Percentiles rank a stretch among this genome's conserved stretches.
phyloP scores from a whole-genome alignment of 2,888 invertebrate species.

The Kuschelorhynchus macadamiae region DNA sequence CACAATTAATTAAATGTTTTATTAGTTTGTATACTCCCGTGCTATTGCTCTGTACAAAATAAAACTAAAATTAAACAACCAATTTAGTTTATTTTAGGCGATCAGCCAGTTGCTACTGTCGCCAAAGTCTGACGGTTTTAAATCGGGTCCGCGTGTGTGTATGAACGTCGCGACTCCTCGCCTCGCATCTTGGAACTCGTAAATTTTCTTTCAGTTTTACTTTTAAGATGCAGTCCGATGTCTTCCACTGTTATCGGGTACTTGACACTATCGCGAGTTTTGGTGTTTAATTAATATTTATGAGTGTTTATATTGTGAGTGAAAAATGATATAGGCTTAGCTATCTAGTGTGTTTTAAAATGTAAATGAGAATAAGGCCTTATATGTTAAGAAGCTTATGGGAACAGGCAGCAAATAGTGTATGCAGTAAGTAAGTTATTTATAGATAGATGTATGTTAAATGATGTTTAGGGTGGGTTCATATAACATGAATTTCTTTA shows the following conservation, averaged over 20 bases:
- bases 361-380: too few relatives aligned
- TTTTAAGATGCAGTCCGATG: slow-evolving; percentile 30
- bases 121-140: slow-evolving; percentile 40
- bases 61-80: slow-evolving; percentile 37
- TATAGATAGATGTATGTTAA: too few relatives aligned
- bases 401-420: too few relatives aligned
- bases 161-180: slow-evolving; percentile 13
- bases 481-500: too few relatives aligned
- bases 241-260: slow-evolving; percentile 12
- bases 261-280: slow-evolving; percentile 8
- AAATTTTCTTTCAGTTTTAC: slow-evolving; percentile 23
- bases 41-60: slow-evolving; percentile 40
- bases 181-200: slow-evolving; percentile 15
- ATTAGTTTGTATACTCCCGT: slow-evolving; percentile 24
- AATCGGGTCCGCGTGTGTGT: slow-evolving; percentile 27
- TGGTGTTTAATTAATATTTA: too few relatives aligned
- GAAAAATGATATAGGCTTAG: too few relatives aligned
- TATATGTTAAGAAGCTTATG: too few relatives aligned
- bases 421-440: too few relatives aligned
- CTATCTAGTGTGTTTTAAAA: too few relatives aligned
- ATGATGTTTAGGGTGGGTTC: too few relatives aligned
- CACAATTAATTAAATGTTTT: slow-evolving; percentile 22
- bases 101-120: slow-evolving; percentile 34
- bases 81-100: slow-evolving; percentile 39
- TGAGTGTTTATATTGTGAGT: too few relatives aligned